phyloP scores from a whole-genome alignment of 1,140 invertebrate species.

The Leptestheria dahalacensis region DNA sequence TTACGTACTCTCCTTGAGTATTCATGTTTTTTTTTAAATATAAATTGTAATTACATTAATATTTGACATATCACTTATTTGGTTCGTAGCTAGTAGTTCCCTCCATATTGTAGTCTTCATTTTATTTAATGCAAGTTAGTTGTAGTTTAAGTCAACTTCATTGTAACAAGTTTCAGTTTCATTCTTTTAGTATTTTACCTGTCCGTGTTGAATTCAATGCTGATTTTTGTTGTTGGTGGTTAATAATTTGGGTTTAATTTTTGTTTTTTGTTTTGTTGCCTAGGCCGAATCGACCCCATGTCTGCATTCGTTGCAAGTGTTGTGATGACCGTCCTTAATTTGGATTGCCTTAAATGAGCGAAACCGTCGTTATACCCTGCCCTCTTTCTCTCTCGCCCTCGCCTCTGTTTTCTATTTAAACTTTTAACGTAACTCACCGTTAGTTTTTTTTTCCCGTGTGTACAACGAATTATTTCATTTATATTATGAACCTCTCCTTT shows the following conservation, averaged over 20 bases:
- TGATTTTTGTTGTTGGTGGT: neutral
- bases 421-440: neutral
- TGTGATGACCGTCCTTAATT: conserved; percentile 6
- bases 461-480: neutral
- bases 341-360: neutral
- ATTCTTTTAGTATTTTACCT: conserved; percentile 5
- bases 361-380: neutral
- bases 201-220: neutral
- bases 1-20: too few relatives aligned
- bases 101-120: neutral
- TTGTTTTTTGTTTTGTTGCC: conserved; percentile 11
- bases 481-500: neutral
- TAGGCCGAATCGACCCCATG: conserved; percentile 18
- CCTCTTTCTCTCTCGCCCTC: neutral
- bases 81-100: neutral
- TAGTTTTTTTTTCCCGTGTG: too few relatives aligned
- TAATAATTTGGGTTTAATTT: conserved; percentile 8
- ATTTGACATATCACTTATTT: neutral
- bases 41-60: conserved; percentile 1
- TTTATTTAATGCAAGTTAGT: too few relatives aligned
- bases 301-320: conserved; percentile 16
- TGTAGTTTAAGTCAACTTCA: too few relatives aligned
- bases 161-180: too few relatives aligned
- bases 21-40: neutral
- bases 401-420: neutral